phyloP scores from a whole-genome alignment of 64 coral and sea anemone species.

The Actinia tenebrosa region DNA sequence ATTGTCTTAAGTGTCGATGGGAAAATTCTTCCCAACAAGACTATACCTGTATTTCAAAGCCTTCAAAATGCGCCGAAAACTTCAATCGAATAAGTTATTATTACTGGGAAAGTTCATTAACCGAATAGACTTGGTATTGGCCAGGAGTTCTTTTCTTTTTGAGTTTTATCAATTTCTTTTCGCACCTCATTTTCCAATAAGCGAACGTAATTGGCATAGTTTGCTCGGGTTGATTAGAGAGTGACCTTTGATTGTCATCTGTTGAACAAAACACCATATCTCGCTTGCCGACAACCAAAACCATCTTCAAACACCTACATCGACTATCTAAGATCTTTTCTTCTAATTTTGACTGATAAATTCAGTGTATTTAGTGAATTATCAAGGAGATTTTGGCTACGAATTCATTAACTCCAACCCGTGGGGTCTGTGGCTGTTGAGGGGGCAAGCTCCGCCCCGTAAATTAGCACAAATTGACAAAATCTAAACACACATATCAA shows the following conservation, averaged over 20 bases:
- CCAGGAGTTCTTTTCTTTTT: neutral
- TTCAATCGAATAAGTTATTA: neutral
- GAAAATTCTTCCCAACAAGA: neutral
- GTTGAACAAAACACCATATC: neutral
- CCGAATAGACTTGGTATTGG: neutral
- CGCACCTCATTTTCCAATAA: slow-evolving; percentile 9
- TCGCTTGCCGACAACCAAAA: neutral
- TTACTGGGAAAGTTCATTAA: neutral
- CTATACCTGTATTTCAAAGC: slow-evolving; percentile 4
- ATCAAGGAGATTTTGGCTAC: neutral
- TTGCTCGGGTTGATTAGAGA: neutral
- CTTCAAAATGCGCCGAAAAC: neutral
- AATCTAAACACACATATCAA: slow-evolving; percentile 16
- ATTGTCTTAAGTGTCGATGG: neutral
- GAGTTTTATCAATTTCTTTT: neutral
- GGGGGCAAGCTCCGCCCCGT: slow-evolving; percentile 5
- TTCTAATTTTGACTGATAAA: neutral
- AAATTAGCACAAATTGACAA: slow-evolving; percentile 23
- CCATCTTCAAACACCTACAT: neutral
- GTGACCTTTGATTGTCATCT: slow-evolving; percentile 9
- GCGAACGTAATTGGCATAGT: slow-evolving; percentile 3
- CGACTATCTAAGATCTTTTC: neutral
- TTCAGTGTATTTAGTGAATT: neutral
- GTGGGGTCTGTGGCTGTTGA: slow-evolving; percentile 13
- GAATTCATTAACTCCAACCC: slow-evolving; percentile 9